Evolutionary conservation across 2,888 invertebrate genomes (phyloP).

Genomic region (Apantesis nais): DNA sequence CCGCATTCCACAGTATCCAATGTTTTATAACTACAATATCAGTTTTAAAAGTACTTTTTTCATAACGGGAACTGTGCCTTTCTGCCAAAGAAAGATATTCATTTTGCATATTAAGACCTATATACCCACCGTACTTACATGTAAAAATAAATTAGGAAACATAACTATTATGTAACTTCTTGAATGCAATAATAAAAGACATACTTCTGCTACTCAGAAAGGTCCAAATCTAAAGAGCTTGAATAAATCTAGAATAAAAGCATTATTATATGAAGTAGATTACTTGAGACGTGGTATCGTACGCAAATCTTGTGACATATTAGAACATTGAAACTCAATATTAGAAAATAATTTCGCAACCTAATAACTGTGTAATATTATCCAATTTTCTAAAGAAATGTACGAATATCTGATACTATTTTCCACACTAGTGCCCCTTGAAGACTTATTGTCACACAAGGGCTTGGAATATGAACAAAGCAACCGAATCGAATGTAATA

Average conservation of each 20-base stretch:
- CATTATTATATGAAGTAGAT: constrained; percentile 7
- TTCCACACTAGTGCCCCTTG: constrained; percentile 62
- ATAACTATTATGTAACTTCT: not conserved
- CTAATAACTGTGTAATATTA: constrained; percentile 46
- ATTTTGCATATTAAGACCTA: not conserved
- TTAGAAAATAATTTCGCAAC: constrained; percentile 46
- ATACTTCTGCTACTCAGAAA: not conserved
- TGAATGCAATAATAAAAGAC: constrained; percentile 1
- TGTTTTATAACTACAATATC: not conserved
- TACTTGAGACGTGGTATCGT: constrained; percentile 15
- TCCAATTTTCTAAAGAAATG: constrained; percentile 52
- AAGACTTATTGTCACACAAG: constrained; percentile 68
- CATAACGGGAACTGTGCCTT: no score
- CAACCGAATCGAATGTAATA: constrained; percentile 84
- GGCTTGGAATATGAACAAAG: constrained; percentile 77
- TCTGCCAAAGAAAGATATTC: not conserved
- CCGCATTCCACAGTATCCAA: not conserved
- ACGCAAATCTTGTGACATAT: constrained; percentile 20
- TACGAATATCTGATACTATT: constrained; percentile 63
- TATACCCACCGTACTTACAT: not conserved
- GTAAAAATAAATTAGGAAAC: not conserved
- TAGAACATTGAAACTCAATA: constrained; percentile 23
- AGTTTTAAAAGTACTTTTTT: not conserved
- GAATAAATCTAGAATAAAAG: constrained; percentile 2
- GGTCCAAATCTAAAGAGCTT: not conserved